Base-by-base conservation (phyloP, 2,113 vertebrate species). In the Lagopus muta region DNA sequence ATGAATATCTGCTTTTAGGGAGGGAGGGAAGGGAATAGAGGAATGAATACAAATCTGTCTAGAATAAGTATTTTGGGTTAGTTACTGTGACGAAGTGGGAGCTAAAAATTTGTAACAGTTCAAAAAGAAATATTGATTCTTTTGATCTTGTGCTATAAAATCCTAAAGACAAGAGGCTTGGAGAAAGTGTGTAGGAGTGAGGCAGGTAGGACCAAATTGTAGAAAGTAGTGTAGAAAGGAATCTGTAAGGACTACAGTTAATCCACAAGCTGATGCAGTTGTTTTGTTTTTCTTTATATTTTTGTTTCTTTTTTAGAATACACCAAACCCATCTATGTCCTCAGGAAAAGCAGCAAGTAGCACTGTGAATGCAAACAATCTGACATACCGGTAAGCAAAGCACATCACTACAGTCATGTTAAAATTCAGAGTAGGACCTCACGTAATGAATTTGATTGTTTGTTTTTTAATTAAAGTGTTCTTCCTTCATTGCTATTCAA, bases 341-440 rank as follows among this genome's bases (percentile, higher is more conserved):
- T 97, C 98, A 80, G 97, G 65, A 60, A 98, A 98, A 81, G 38
- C 96, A 96, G 34, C 79, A 47, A 77, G 48, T 65, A 98, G 98
- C 32, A 27, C 82, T 74, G 92, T 45, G 70, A 97, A 64, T 54
- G 82, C 74, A 88, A 97, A 89, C 70, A 97, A 34, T 50, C 19
- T 62, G 7, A 40, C 91, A 1, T 97, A 97, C 32, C 95, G 98
- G 98, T 98, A 81, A 97, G 97, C 50, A 79, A 86, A 77, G 8
- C 19, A 28, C 30, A 21, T 83, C 32, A 2, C n/a, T 74, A 18
- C 75, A 38, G 21, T 38, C 0, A 0, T n/a, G n/a, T 40, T 48
- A 60, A 92, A 73, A 62, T 61, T 52, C 45, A 13, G 43, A 28
- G 0, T 2, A 50, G 62, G 13, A 70, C 28, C 38, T 73, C 3